phyloP scores from a whole-genome alignment of 2,888 invertebrate species.

The Orthosia gracilis region DNA sequence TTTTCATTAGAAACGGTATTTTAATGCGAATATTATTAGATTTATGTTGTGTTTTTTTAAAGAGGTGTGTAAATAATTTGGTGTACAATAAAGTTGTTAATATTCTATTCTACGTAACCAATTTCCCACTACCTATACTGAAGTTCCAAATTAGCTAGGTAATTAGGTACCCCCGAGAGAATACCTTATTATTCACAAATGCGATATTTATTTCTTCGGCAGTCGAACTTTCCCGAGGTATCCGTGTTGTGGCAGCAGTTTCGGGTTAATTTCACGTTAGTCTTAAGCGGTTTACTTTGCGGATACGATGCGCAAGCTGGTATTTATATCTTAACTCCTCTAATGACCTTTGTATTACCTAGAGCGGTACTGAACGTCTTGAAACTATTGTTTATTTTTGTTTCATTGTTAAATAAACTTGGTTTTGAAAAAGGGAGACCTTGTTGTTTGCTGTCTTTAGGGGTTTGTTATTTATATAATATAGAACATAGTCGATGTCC shows the following conservation, averaged over 20 bases:
- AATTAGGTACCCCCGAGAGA: slow-evolving; percentile 27
- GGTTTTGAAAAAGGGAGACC: slow-evolving; percentile 3
- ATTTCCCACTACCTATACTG: not conserved
- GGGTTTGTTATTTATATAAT: not conserved
- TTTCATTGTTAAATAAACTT: slow-evolving; percentile 22
- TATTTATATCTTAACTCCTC: slow-evolving; percentile 79
- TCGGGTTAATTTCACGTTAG: slow-evolving; percentile 84
- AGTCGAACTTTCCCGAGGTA: slow-evolving; percentile 67
- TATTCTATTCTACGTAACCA: not conserved
- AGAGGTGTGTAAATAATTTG: no score
- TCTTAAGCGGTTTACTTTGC: slow-evolving; percentile 79
- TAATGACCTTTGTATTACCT: slow-evolving; percentile 84
- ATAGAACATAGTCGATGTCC: no score
- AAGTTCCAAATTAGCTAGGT: slow-evolving; percentile 6
- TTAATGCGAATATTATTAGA: no score
- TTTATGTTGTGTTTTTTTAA: no score
- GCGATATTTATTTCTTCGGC: slow-evolving; percentile 63
- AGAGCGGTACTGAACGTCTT: slow-evolving; percentile 46
- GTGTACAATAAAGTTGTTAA: no score
- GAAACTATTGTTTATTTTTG: slow-evolving; percentile 1
- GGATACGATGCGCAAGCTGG: slow-evolving; percentile 79
- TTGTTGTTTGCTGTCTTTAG: not conserved
- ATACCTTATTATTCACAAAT: slow-evolving; percentile 65
- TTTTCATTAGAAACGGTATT: no score
- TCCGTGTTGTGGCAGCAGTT: slow-evolving; percentile 74